Conservation (phyloP, 2,888 invertebrate genomes). For the Allacma fusca region DNA sequence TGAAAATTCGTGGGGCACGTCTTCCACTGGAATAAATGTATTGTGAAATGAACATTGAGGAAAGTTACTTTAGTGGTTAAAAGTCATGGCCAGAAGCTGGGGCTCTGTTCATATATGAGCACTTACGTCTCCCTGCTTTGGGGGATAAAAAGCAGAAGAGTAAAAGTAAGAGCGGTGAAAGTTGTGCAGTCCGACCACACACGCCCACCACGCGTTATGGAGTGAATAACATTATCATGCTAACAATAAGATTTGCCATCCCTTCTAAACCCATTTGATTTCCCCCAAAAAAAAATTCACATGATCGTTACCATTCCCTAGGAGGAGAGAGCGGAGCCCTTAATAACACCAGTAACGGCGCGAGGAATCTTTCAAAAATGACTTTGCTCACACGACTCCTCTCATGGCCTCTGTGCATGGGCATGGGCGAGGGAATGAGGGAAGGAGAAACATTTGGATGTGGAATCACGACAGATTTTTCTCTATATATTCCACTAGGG, state of each 20-base stretch:
- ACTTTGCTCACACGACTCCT: neutral
- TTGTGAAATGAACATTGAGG: too few species aligned
- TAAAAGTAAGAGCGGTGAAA: neutral
- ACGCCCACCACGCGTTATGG: neutral
- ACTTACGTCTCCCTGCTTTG: too few species aligned
- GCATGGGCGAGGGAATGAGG: too few species aligned
- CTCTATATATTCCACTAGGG: neutral
- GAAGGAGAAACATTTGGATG: neutral
- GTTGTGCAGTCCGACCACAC: neutral
- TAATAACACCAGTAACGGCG: neutral
- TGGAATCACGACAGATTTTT: slow-evolving; percentile 8
- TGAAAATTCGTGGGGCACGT: too few species aligned
- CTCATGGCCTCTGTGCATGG: neutral
- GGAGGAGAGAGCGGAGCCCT: neutral
- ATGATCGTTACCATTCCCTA: slow-evolving; percentile 4
- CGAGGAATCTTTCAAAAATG: neutral
- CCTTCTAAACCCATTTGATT: slow-evolving; percentile 7
- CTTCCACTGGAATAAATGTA: too few species aligned
- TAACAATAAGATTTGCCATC: slow-evolving; percentile 6
- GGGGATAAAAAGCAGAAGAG: too few species aligned
- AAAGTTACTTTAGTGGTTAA: too few species aligned
- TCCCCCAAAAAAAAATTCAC: neutral
- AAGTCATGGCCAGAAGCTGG: too few species aligned
- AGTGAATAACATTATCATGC: slow-evolving; percentile 12
- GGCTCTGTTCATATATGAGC: too few species aligned